phyloP scores from a whole-genome alignment of 2,113 vertebrate genomes.

The Pleuronectes platessa region DNA sequence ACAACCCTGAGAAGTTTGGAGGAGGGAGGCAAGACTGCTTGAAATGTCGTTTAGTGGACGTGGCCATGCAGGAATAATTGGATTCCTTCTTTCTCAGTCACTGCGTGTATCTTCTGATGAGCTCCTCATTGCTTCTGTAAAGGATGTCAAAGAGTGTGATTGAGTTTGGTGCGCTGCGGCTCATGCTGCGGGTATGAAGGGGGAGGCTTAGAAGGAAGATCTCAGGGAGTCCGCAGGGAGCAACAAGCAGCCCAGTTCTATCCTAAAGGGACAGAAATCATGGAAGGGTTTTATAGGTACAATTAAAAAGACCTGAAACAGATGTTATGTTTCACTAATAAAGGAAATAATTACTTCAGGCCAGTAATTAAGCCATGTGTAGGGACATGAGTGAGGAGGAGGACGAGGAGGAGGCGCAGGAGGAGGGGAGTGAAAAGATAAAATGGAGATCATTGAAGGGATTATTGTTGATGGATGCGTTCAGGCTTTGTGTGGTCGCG shows the following conservation, averaged over 20 bases:
- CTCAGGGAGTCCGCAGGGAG: constrained; percentile 74
- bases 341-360: constrained; percentile 84
- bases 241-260: constrained; percentile 76
- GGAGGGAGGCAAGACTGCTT: background rate
- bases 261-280: constrained; percentile 83
- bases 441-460: constrained; percentile 78
- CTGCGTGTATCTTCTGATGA: constrained; percentile 26
- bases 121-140: constrained; percentile 45
- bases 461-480: constrained; percentile 77
- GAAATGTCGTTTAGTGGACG: background rate
- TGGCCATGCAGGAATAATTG: background rate
- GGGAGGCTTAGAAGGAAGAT: constrained; percentile 30
- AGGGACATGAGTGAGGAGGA: constrained; percentile 68
- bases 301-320: constrained; percentile 84
- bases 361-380: constrained; percentile 84
- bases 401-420: constrained; percentile 43
- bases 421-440: constrained; percentile 70
- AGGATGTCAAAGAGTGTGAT: constrained; percentile 56
- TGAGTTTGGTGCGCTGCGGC: constrained; percentile 51
- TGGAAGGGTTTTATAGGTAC: constrained; percentile 82
- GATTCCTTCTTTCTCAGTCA: background rate
- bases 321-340: constrained; percentile 83
- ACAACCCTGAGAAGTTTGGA: constrained; percentile 16
- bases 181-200: constrained; percentile 39
- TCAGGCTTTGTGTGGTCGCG: constrained; percentile 69